phyloP scores from a whole-genome alignment of 2,888 invertebrate species.

The Drosophila affinis region DNA sequence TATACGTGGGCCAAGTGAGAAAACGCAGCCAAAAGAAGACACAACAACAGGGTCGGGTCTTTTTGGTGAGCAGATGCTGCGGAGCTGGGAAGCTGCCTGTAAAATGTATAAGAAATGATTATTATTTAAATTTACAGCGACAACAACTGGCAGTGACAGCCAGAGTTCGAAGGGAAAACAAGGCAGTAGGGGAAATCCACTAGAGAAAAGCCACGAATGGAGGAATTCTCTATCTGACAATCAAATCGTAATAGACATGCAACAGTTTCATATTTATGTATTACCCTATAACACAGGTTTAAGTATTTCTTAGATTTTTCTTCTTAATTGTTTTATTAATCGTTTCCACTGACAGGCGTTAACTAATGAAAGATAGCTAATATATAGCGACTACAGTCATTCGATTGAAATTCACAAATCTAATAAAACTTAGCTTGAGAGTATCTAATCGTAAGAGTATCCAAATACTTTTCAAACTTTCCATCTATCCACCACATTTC shows the following conservation, averaged over 20 bases:
- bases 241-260: too few relatives aligned
- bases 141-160: slow-evolving; percentile 20
- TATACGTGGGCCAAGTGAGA: slow-evolving; percentile 34
- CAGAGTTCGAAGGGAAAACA: slow-evolving; percentile 48
- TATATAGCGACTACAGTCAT: too few relatives aligned
- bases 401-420: too few relatives aligned
- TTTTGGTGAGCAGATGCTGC: slow-evolving; percentile 33
- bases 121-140: slow-evolving; percentile 65
- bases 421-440: not conserved
- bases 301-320: too few relatives aligned
- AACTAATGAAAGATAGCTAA: too few relatives aligned
- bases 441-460: slow-evolving; percentile 4
- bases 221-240: not conserved
- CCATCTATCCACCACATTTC: not conserved
- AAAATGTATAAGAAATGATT: slow-evolving; percentile 63
- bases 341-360: too few relatives aligned
- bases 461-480: not conserved
- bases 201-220: slow-evolving; percentile 28
- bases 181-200: slow-evolving; percentile 17
- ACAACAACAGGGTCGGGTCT: slow-evolving; percentile 24
- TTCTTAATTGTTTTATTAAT: too few relatives aligned
- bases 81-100: slow-evolving; percentile 40
- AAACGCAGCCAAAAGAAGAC: slow-evolving; percentile 32
- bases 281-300: too few relatives aligned
- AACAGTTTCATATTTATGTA: too few relatives aligned